Percentiles rank a stretch among this genome's conserved stretches.
Evolutionary conservation across 2,888 invertebrate genomes (phyloP).

Genomic region (Epinotia brunnichana): DNA sequence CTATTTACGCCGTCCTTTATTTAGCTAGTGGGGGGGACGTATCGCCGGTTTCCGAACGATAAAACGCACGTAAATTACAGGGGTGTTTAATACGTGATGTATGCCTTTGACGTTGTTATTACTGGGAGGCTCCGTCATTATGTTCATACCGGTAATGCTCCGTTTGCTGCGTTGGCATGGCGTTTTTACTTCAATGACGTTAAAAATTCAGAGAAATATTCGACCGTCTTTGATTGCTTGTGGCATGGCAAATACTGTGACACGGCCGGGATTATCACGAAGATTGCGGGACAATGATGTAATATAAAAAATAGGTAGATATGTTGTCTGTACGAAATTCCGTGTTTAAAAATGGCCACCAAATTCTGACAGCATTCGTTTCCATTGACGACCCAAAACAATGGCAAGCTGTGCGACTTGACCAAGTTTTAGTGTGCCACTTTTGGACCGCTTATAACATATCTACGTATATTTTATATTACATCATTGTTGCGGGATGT

Average conservation of each 20-base stretch:
- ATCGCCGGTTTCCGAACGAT: constrained; percentile 62
- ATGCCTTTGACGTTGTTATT: constrained; percentile 38
- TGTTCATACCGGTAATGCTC: constrained; percentile 14
- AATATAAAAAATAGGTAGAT: no score
- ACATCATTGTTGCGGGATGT: background rate
- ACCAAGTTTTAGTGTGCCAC: no score
- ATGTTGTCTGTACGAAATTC: no score
- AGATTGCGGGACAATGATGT: background rate
- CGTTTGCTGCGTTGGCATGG: background rate
- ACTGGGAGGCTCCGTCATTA: constrained; percentile 17
- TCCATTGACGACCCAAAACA: no score
- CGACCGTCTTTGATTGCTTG: background rate
- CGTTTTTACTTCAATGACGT: background rate
- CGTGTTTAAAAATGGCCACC: no score
- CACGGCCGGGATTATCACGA: background rate
- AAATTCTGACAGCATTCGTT: no score
- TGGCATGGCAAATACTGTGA: background rate
- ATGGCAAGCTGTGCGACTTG: no score
- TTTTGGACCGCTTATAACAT: no score
- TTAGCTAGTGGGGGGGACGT: constrained; percentile 53
- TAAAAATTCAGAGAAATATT: background rate
- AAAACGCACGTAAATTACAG: constrained; percentile 55
- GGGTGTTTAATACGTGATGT: constrained; percentile 48
- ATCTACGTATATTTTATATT: no score
- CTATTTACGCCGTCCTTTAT: constrained; percentile 50